Base-by-base conservation (phyloP, 2,888 invertebrate species). In the Endotricha flammealis region DNA sequence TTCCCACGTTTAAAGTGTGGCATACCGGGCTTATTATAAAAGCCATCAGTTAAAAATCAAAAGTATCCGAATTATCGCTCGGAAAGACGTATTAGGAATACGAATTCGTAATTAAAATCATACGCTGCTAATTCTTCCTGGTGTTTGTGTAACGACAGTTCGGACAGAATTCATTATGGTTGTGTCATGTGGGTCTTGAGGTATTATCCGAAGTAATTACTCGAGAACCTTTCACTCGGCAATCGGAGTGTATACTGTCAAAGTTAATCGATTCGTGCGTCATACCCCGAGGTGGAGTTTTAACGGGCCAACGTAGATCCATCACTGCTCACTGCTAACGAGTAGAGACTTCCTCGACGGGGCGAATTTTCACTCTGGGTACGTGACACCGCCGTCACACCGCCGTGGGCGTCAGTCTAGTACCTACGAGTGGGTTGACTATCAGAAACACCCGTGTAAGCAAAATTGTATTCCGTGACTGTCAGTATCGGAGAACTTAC, bases 121-220 rank as follows among this genome's bases (percentile, higher is more conserved):
- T 60, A 60, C 45, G 53, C 48, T 42, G 50, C 63, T 65, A 70
- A 74, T 71, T 66, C 53, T 58, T 56, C 49, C 49, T 52, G 44
- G 53, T 54, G 58, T 67, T 65, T 64, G 56, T 62, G 64, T 65
- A 68, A 60, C 58, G 70, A 77, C 78, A 75, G 62, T 48, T 56
- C 53, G 48, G 78, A 81, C 83, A 78, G 75, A 74, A 76, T 78
- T 79, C 75, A 82, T 83, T 82, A 82, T 57, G 53, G 61, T 57
- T 61, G 59, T 72, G 76, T 76, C 76, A 73, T 64, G 70, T 61
- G 57, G 10, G 6, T 22, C 35, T 20, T 10, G 10, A 13, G 23
- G 10, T 14, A 35, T 22, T 35, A 29, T 35, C 35, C 35, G 29
- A 23, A 56, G 64, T 78, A 77, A 80, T 83, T 78, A 81, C 59